Percentiles rank a stretch among this genome's conserved stretches.
Evolutionary conservation across 1,140 invertebrate genomes (phyloP).

Genomic region (Drosophila sulfurigaster): DNA sequence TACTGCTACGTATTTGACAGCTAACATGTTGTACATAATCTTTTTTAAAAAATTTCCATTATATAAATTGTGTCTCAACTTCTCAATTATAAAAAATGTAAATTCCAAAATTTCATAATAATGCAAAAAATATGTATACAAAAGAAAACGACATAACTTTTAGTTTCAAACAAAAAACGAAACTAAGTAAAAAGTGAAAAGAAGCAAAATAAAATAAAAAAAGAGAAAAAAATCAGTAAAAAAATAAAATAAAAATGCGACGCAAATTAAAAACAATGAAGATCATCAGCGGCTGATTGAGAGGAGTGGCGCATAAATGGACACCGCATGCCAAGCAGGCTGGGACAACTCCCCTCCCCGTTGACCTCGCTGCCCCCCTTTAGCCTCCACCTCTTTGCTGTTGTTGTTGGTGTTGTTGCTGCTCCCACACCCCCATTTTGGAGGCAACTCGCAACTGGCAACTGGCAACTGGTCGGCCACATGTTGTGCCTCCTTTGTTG

Average conservation of each 20-base stretch:
- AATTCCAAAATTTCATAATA: too few relatives aligned
- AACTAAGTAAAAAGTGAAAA: slow-evolving; percentile 11
- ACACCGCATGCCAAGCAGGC: slow-evolving; percentile 63
- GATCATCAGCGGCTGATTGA: slow-evolving; percentile 72
- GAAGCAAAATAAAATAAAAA: slow-evolving; percentile 32
- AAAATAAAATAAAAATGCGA: slow-evolving; percentile 51
- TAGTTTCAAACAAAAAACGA: slow-evolving; percentile 12
- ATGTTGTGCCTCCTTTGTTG: slow-evolving; percentile 67
- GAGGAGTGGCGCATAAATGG: slow-evolving; percentile 67
- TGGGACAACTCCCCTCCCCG: slow-evolving; percentile 9
- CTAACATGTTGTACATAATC: too few relatives aligned
- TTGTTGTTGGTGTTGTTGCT: slow-evolving; percentile 16
- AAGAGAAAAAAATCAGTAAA: too few relatives aligned
- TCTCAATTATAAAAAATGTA: too few relatives aligned
- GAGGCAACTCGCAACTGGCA: slow-evolving; percentile 14
- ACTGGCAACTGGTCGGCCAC: slow-evolving; percentile 35
- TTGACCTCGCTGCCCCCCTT: not conserved
- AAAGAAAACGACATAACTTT: slow-evolving; percentile 5
- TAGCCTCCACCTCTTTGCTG: not conserved
- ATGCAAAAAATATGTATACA: not conserved
- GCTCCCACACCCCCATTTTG: slow-evolving; percentile 28
- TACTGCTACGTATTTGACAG: too few relatives aligned
- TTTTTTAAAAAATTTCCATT: too few relatives aligned
- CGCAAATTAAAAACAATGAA: slow-evolving; percentile 77
- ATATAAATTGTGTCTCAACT: too few relatives aligned